Evolutionary conservation across 2,888 invertebrate species (phyloP).

Genomic region (Cyaniris semiargus): DNA sequence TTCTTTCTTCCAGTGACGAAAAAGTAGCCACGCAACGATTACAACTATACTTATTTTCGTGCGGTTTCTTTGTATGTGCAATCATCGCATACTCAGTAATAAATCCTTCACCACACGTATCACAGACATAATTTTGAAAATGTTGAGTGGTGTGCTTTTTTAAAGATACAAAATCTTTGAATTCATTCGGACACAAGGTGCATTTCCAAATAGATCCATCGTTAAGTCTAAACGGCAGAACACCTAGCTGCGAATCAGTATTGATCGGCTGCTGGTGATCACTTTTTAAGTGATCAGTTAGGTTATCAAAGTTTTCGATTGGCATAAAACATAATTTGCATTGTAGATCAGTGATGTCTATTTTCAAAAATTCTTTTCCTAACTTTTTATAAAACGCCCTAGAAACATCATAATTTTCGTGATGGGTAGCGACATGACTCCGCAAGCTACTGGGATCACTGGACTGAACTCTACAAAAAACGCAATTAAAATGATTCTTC

Average conservation of each 20-base stretch:
- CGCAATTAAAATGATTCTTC: conserved; percentile 72
- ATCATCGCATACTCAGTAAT: conserved; percentile 73
- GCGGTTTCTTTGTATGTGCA: conserved; percentile 70
- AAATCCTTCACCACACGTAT: conserved; percentile 73
- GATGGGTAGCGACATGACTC: conserved; percentile 60
- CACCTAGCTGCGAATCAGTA: conserved; percentile 65
- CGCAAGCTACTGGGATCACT: conserved; percentile 64
- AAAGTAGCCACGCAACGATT: conserved; percentile 71
- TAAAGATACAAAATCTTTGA: conserved; percentile 68
- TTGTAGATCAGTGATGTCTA: conserved; percentile 70
- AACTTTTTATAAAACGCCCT: conserved; percentile 72
- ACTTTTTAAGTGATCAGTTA: conserved; percentile 65
- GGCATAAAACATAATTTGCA: conserved; percentile 69
- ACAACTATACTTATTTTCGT: conserved; percentile 71
- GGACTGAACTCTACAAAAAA: conserved; percentile 69
- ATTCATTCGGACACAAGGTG: conserved; percentile 68
- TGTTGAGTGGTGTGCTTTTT: conserved; percentile 71
- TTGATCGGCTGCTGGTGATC: conserved; percentile 68
- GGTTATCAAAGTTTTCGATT: conserved; percentile 58
- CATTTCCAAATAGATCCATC: conserved; percentile 71
- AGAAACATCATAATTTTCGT: conserved; percentile 67
- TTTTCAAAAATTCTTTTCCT: conserved; percentile 69
- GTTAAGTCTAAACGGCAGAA: conserved; percentile 66
- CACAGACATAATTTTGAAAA: conserved; percentile 74
- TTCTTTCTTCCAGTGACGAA: conserved; percentile 64